Conservation (phyloP, 2,888 invertebrate species). For the Synanthedon andrenaeformis region DNA sequence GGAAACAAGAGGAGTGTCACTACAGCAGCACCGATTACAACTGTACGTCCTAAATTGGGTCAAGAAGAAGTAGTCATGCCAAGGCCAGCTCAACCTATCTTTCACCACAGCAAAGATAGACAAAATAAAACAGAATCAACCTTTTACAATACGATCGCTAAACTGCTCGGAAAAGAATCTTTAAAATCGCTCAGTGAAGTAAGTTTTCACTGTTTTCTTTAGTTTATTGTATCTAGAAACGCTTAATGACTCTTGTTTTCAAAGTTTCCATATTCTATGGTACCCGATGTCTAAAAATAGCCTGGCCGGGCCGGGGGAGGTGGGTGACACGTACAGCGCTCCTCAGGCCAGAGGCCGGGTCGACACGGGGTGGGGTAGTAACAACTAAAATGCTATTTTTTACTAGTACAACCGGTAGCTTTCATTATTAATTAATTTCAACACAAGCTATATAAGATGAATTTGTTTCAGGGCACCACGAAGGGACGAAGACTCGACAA, state of each 20-base stretch:
- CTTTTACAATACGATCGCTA: constrained; percentile 64
- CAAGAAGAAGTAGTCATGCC: constrained; percentile 76
- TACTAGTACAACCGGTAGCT: neutral
- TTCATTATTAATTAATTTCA: neutral
- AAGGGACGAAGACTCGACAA: constrained; percentile 68
- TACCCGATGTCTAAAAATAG: constrained; percentile 62
- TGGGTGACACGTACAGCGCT: constrained; percentile 46
- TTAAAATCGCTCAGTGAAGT: constrained; percentile 69
- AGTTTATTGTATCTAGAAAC: neutral
- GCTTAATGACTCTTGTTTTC: neutral
- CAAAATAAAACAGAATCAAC: constrained; percentile 35
- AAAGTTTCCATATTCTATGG: neutral
- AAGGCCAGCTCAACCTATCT: constrained; percentile 67
- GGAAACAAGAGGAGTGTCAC: constrained; percentile 61
- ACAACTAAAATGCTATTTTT: neutral
- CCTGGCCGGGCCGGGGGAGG: constrained; percentile 54
- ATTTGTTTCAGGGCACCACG: constrained; percentile 39
- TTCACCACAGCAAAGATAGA: constrained; percentile 31
- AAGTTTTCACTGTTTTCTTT: constrained; percentile 26
- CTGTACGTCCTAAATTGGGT: constrained; percentile 37
- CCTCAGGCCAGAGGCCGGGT: constrained; percentile 47
- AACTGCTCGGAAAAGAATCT: constrained; percentile 53
- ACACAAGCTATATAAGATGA: constrained; percentile 1
- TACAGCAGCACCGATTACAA: constrained; percentile 38
- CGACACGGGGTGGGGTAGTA: constrained; percentile 33